A percentile compares a stretch with the other conserved stretches of the same genome.
These are phyloP conservation scores for Oceanodroma tethys DNA, from an alignment of 2,113 vertebrate species.

Conservation along the genomic window DNA sequence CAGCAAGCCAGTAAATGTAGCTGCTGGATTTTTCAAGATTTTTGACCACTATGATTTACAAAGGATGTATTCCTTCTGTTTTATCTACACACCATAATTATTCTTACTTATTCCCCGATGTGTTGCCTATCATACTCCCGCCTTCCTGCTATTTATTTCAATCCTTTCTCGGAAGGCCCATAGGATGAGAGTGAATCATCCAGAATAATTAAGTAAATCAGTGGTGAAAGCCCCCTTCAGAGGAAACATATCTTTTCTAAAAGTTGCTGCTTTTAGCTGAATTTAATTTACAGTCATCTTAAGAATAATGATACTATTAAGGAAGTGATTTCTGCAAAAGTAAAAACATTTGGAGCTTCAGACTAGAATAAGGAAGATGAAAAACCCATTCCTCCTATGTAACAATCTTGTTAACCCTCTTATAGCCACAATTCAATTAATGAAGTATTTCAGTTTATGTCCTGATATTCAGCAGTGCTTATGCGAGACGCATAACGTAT, in stretches of 20 bases:
- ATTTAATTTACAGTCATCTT: constrained; percentile 64
- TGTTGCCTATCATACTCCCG: constrained; percentile 11
- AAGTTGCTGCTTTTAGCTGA: constrained; percentile 62
- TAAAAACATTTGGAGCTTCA: constrained; percentile 42
- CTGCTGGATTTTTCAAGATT: not conserved
- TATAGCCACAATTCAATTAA: not conserved
- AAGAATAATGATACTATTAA: constrained; percentile 65
- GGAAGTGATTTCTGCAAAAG: constrained; percentile 49
- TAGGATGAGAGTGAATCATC: constrained; percentile 24
- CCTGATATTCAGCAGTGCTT: not conserved
- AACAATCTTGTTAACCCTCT: not conserved
- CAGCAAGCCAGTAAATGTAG: not conserved
- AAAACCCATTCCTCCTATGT: not conserved
- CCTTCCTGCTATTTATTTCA: constrained; percentile 59
- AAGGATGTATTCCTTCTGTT: constrained; percentile 3
- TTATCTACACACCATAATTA: constrained; percentile 6
- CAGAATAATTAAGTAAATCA: constrained; percentile 67
- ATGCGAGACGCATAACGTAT: not conserved
- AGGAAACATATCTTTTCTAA: constrained; percentile 44
- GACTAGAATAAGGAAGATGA: not conserved
- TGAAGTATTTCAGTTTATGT: not conserved
- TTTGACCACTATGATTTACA: constrained; percentile 32
- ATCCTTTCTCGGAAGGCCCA: constrained; percentile 47
- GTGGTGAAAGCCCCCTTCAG: not conserved
- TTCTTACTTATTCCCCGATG: constrained; percentile 57